A percentile compares a stretch with the other conserved stretches of the same genome.
phyloP scores from a whole-genome alignment of 2,113 vertebrate species.

The Tupaia tana region DNA sequence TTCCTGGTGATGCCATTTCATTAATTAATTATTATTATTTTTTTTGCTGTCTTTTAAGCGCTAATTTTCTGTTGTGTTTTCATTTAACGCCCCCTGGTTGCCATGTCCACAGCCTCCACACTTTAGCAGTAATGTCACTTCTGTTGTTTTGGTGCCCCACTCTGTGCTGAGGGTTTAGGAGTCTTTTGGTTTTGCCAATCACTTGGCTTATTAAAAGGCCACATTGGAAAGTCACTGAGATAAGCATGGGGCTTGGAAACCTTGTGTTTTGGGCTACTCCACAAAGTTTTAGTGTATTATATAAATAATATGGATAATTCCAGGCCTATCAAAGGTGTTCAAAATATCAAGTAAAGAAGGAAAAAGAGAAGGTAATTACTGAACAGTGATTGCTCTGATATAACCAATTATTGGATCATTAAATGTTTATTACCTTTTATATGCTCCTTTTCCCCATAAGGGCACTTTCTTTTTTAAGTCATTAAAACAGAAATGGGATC shows the following conservation, averaged over 20 bases:
- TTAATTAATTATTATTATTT: slow-evolving; percentile 75
- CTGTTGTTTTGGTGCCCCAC: background rate
- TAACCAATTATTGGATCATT: slow-evolving; percentile 91
- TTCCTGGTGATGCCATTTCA: slow-evolving; percentile 64
- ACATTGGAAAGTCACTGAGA: slow-evolving; percentile 13
- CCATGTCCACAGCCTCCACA: background rate
- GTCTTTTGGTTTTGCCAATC: slow-evolving; percentile 57
- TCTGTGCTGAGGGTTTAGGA: slow-evolving; percentile 15
- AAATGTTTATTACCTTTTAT: slow-evolving; percentile 91
- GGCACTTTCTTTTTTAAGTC: slow-evolving; percentile 85
- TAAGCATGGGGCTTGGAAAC: slow-evolving; percentile 53
- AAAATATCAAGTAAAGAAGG: slow-evolving; percentile 80
- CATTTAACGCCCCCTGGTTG: slow-evolving; percentile 59
- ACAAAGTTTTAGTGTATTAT: slow-evolving; percentile 82
- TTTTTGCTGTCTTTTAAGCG: slow-evolving; percentile 79
- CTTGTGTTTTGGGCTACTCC: slow-evolving; percentile 80
- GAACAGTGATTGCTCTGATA: slow-evolving; percentile 90
- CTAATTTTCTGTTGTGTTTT: slow-evolving; percentile 69
- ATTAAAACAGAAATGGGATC: slow-evolving; percentile 83
- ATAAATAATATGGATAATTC: slow-evolving; percentile 85
- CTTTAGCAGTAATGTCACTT: slow-evolving; percentile 57
- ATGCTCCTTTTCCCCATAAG: slow-evolving; percentile 86
- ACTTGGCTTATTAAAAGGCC: background rate
- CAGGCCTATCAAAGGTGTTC: slow-evolving; percentile 84
- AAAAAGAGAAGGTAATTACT: slow-evolving; percentile 89